These are phyloP conservation scores for Lissocephala sabroskyi DNA, from an alignment of 2,888 invertebrate species.

Conservation along the genomic window DNA sequence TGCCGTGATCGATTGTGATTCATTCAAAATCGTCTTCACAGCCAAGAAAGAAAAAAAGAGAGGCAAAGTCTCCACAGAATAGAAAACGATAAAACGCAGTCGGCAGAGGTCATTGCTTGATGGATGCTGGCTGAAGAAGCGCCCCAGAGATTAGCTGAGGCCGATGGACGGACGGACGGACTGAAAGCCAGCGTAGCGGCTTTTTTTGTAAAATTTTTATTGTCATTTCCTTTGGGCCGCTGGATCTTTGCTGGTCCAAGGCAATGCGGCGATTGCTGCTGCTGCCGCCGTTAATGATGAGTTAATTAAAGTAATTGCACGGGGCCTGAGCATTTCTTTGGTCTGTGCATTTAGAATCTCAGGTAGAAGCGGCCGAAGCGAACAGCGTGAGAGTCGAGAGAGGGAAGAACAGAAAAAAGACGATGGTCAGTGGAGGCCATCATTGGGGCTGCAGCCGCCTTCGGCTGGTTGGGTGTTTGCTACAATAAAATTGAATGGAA, in stretches of 20 bases:
- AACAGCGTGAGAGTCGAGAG: conserved; percentile 55
- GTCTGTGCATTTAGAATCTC: conserved; percentile 18
- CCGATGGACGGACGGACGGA: not conserved
- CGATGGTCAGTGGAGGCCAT: not conserved
- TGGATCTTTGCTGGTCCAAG: conserved; percentile 1
- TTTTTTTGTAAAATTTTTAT: conserved; percentile 32
- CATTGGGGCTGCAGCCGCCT: not conserved
- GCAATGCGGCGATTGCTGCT: conserved; percentile 19
- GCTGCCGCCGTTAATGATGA: conserved; percentile 53
- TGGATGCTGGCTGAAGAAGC: conserved; percentile 5
- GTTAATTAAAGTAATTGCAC: conserved; percentile 62
- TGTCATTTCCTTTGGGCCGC: conserved; percentile 45
- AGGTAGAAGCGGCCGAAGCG: conserved; percentile 29
- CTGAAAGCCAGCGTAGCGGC: conserved; percentile 17
- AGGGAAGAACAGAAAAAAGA: not conserved
- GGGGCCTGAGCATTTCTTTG: conserved; percentile 31
- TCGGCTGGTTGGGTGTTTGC: no score
- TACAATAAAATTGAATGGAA: no score
- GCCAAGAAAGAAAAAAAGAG: not conserved
- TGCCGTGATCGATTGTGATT: no score
- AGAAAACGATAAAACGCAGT: not conserved
- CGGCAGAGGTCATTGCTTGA: no score
- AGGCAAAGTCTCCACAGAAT: not conserved
- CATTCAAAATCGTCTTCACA: no score
- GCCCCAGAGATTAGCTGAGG: conserved; percentile 24